phyloP scores from a whole-genome alignment of 1,140 invertebrate species.

The Ptiloglossa arizonensis region DNA sequence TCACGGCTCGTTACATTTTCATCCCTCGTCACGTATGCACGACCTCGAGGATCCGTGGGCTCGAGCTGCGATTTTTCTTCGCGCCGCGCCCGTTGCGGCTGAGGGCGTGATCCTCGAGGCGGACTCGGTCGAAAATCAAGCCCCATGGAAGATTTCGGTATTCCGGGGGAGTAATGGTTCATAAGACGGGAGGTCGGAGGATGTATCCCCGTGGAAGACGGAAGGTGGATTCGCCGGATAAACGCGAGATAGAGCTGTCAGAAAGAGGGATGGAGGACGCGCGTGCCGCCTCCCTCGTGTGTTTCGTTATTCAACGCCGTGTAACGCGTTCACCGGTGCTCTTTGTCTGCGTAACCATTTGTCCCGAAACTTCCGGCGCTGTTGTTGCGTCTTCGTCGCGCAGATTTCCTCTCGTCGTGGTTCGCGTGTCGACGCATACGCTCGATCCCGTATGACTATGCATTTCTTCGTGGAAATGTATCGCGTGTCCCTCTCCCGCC shows the following conservation, averaged over 20 bases:
- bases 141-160: constrained; percentile 60
- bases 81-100: background rate
- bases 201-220: constrained; percentile 45
- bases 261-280: constrained; percentile 74
- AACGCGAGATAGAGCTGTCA: constrained; percentile 78
- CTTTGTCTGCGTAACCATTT: constrained; percentile 29
- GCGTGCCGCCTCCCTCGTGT: constrained; percentile 58
- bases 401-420: background rate
- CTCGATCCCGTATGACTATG: background rate
- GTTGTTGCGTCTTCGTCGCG: background rate
- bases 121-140: constrained; percentile 52
- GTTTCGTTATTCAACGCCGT: constrained; percentile 67
- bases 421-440: background rate
- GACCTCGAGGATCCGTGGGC: background rate
- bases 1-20: constrained; percentile 23
- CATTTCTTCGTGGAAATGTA: background rate
- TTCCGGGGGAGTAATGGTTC: constrained; percentile 65
- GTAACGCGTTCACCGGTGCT: constrained; percentile 54
- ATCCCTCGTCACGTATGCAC: background rate
- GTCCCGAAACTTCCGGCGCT: background rate
- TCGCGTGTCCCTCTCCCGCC: no score
- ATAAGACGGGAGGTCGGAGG: constrained; percentile 44
- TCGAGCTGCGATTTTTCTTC: constrained; percentile 12
- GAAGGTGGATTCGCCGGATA: constrained; percentile 72
- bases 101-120: constrained; percentile 8